Evolutionary conservation across 2,113 vertebrate species (phyloP).

Genomic region (Pagrus major): DNA sequence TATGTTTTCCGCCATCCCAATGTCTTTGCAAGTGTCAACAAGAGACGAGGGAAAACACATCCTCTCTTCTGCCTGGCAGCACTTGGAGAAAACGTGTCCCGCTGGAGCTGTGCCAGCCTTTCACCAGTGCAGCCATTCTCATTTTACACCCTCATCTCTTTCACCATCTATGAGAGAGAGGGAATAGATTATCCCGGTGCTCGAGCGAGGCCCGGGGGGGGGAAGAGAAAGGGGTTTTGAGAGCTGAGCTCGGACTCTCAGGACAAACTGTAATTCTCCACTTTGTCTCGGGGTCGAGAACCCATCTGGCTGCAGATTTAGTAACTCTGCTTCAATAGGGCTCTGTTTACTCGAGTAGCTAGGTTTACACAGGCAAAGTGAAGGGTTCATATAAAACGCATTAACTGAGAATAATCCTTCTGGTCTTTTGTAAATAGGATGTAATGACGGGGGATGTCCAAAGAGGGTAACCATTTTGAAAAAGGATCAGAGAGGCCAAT

Average conservation of each 20-base stretch:
- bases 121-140: slow-evolving; percentile 55
- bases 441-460: slow-evolving; percentile 67
- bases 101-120: slow-evolving; percentile 64
- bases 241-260: slow-evolving; percentile 50
- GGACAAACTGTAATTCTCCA: slow-evolving; percentile 68
- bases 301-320: slow-evolving; percentile 70
- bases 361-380: slow-evolving; percentile 68
- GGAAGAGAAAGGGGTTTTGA: slow-evolving; percentile 10
- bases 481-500: slow-evolving; percentile 47
- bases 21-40: slow-evolving; percentile 46
- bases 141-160: slow-evolving; percentile 63
- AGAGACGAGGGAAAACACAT: slow-evolving; percentile 44
- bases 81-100: slow-evolving; percentile 65
- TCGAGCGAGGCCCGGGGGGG: slow-evolving; percentile 39
- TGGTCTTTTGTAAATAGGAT: slow-evolving; percentile 75
- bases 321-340: slow-evolving; percentile 63
- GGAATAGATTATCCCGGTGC: slow-evolving; percentile 40
- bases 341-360: slow-evolving; percentile 72
- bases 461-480: slow-evolving; percentile 49
- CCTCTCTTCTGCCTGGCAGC: slow-evolving; percentile 61
- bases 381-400: slow-evolving; percentile 75
- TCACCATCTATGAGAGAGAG: slow-evolving; percentile 35
- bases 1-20: slow-evolving; percentile 37
- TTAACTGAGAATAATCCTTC: slow-evolving; percentile 71
- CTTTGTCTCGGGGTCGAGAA: slow-evolving; percentile 59